Base-by-base conservation (phyloP, 1,140 invertebrate species). In the Steinernema feltiae region DNA sequence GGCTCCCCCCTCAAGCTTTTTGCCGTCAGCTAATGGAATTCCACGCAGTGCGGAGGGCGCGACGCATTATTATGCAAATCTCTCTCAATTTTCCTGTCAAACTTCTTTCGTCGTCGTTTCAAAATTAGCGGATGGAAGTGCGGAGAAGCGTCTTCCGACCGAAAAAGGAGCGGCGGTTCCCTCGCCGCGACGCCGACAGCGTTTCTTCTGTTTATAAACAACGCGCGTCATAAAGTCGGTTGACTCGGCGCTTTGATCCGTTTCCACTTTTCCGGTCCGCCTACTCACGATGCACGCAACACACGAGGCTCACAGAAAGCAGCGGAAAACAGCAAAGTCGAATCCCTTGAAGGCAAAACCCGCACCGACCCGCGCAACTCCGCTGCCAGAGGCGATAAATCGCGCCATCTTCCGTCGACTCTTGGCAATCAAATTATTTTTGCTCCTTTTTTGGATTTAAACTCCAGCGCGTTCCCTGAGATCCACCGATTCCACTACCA, bases 1-100 rank as follows among this genome's bases (percentile, higher is more conserved):
- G 41, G 41, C 41, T n/a, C 7, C 41, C 41, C 7, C 41, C 41
- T n/a, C n/a, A n/a, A n/a, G n/a, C n/a, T n/a, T n/a, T n/a, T n/a
- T n/a, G n/a, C n/a, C n/a, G n/a, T n/a, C n/a, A n/a, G 41, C 41
- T 46, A 46, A 46, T 46, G 41, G 41, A 3, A 63, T 63, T 27
- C 53, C 18, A 17, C 12, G 15, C 12, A 63, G 53, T 27, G 24
- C 53, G 53, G 53, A 27, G 7, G 53, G 24, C 41, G 41, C 53
- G 53, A 3, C 53, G 53, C 53, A 63, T 63, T 63, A 63, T 63
- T 63, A 63, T 63, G 53, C 53, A 63, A 63, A 63, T 63, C 53
- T 63, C 53, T 27, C 7, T 63, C 53, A 63, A 63, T 63, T 63
- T 63, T 27, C 53, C 24, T 63, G 53, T 63, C 53, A 63, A 63